Evolutionary conservation across 2,797 vertebrate genomes (phyloP).

Genomic region (Amblyopsis hoosieri): DNA sequence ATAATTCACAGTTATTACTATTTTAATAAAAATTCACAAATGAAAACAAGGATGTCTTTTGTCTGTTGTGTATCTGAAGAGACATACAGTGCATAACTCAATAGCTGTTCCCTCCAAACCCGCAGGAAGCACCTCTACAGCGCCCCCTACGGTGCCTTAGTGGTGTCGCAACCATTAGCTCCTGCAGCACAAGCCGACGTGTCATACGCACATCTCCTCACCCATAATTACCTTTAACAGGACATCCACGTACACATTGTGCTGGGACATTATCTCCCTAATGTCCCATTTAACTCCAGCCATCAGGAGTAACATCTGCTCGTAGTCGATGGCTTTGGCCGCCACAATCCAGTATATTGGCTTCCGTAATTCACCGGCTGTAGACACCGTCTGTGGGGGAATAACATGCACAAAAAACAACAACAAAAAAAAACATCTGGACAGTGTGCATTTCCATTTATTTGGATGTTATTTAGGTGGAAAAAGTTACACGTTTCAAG

Average conservation of each 20-base stretch:
- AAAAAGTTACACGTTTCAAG: not conserved
- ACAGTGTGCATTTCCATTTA: not conserved
- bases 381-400: constrained; percentile 90
- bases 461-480: not conserved
- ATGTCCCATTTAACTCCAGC: constrained; percentile 97
- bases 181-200: not conserved
- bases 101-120: no score
- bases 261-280: constrained; percentile 99
- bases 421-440: not conserved
- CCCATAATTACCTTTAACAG: constrained; percentile 87
- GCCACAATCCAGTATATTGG: constrained; percentile 99
- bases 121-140: no score
- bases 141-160: no score
- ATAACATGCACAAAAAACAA: not conserved
- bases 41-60: no score
- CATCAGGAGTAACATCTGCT: constrained; percentile 96
- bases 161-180: no score
- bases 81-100: no score
- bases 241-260: constrained; percentile 95
- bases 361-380: constrained; percentile 94
- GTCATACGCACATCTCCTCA: not conserved
- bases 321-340: constrained; percentile 97
- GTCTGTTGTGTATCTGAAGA: no score
- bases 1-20: no score
- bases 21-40: no score